These are phyloP conservation scores for Pasiphila rectangulata DNA, from an alignment of 2,888 invertebrate genomes.

Conservation along the genomic window DNA sequence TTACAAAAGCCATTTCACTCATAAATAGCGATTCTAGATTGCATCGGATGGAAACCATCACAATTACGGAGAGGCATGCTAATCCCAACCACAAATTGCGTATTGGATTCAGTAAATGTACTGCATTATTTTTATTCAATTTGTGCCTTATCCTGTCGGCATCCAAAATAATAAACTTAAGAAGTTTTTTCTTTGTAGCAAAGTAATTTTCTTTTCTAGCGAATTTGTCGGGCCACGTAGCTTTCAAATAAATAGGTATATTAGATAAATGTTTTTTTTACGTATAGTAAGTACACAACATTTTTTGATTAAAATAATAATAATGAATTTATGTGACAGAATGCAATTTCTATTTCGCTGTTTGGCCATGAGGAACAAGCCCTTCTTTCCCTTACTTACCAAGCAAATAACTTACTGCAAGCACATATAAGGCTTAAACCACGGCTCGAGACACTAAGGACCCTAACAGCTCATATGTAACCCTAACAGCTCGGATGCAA, in stretches of 20 bases:
- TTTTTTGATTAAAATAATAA: too few species aligned
- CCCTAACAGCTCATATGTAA: too few species aligned
- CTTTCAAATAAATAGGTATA: not conserved
- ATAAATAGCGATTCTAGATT: slow-evolving; percentile 12
- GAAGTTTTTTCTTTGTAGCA: slow-evolving; percentile 40
- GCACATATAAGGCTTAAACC: too few species aligned
- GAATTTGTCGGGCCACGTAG: slow-evolving; percentile 5
- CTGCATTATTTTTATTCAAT: slow-evolving; percentile 31
- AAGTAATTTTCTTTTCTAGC: slow-evolving; percentile 29
- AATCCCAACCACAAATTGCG: slow-evolving; percentile 34
- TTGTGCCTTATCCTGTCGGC: slow-evolving; percentile 29
- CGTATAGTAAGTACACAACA: too few species aligned
- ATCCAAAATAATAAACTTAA: slow-evolving; percentile 26
- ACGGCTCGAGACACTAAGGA: too few species aligned
- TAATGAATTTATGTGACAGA: too few species aligned
- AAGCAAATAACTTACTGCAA: too few species aligned
- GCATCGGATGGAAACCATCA: slow-evolving; percentile 16
- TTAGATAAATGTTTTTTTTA: not conserved
- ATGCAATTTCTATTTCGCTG: too few species aligned
- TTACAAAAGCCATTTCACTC: slow-evolving; percentile 1
- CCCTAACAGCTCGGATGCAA: too few species aligned
- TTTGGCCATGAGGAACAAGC: too few species aligned
- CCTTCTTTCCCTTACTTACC: too few species aligned
- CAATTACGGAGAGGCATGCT: slow-evolving; percentile 18
- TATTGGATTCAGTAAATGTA: slow-evolving; percentile 26